Percentiles rank a stretch among this genome's conserved stretches.
Evolutionary conservation across 2,888 invertebrate genomes (phyloP).

Genomic region (Crossocerus cetratus): DNA sequence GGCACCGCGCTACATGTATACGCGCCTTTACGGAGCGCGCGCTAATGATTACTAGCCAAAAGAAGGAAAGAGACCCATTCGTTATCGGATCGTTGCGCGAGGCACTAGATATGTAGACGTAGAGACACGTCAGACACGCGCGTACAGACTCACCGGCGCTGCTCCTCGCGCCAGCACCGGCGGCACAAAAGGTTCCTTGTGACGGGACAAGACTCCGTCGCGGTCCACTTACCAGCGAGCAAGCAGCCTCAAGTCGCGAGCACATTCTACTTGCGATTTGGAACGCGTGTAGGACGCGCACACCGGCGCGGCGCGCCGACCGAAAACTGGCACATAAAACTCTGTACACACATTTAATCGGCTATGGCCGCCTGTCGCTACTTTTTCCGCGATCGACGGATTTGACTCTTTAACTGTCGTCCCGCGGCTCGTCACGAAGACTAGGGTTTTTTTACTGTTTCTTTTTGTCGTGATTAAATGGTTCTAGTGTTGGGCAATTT

Average conservation of each 20-base stretch:
- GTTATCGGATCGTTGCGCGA: constrained; percentile 36
- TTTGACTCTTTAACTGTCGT: background rate
- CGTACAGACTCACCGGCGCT: no score
- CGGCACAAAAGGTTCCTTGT: constrained; percentile 54
- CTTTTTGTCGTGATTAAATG: background rate
- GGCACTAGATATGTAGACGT: background rate
- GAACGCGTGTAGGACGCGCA: constrained; percentile 42
- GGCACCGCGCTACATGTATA: constrained; percentile 9
- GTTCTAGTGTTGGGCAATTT: no score
- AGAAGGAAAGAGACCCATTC: constrained; percentile 15
- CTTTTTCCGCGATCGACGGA: background rate
- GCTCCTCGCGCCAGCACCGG: background rate
- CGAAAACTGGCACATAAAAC: constrained; percentile 25
- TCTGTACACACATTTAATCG: constrained; percentile 13
- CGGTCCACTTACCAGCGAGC: constrained; percentile 67
- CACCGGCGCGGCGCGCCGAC: constrained; percentile 14
- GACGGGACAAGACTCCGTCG: constrained; percentile 61
- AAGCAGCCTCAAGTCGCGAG: constrained; percentile 37
- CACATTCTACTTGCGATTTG: constrained; percentile 59
- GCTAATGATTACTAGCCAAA: constrained; percentile 36
- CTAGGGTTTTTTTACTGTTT: background rate
- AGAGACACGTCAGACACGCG: no score
- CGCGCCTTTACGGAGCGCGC: constrained; percentile 12
- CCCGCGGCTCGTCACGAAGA: background rate
- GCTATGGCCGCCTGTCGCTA: background rate